A percentile compares a stretch with the other conserved stretches of the same genome.
Conservation (phyloP, 2,888 invertebrate genomes). For the Xanthostigma xanthostigma region DNA sequence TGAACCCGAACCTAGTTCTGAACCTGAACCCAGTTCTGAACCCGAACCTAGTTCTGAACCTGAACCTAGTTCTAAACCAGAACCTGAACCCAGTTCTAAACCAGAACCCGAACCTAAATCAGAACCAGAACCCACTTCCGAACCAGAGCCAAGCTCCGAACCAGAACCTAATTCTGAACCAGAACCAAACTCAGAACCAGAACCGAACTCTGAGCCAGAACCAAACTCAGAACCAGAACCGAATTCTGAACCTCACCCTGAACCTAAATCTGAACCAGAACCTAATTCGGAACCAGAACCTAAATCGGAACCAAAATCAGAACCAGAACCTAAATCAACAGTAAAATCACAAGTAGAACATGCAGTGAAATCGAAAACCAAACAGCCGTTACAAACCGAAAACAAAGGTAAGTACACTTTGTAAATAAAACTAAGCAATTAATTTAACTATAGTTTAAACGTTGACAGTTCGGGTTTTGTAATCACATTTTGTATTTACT, state of each 20-base stretch:
- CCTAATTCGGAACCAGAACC: constrained; percentile 23
- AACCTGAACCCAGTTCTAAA: constrained; percentile 23
- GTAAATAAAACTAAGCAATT: too few relatives aligned
- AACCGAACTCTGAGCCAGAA: constrained; percentile 33
- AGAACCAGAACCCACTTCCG: constrained; percentile 26
- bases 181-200: constrained; percentile 29
- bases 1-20: constrained; percentile 27
- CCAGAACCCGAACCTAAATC: constrained; percentile 25
- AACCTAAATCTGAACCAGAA: constrained; percentile 27
- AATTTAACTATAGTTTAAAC: too few relatives aligned
- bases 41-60: constrained; percentile 28
- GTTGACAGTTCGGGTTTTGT: too few relatives aligned
- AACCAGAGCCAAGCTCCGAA: constrained; percentile 24
- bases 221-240: constrained; percentile 26
- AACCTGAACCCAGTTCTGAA: constrained; percentile 30
- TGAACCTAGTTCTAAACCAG: constrained; percentile 19
- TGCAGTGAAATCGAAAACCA: too few relatives aligned
- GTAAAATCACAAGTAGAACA: constrained; percentile 13
- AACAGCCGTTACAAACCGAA: too few relatives aligned
- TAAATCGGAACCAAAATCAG: constrained; percentile 25
- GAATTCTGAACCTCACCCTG: constrained; percentile 31
- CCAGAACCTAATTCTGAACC: constrained; percentile 28
- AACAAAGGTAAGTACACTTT: too few relatives aligned
- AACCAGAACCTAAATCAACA: constrained; percentile 26
- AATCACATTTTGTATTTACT: too few relatives aligned